phyloP scores from a whole-genome alignment of 1,140 invertebrate species.

The Harpegnathos saltator region DNA sequence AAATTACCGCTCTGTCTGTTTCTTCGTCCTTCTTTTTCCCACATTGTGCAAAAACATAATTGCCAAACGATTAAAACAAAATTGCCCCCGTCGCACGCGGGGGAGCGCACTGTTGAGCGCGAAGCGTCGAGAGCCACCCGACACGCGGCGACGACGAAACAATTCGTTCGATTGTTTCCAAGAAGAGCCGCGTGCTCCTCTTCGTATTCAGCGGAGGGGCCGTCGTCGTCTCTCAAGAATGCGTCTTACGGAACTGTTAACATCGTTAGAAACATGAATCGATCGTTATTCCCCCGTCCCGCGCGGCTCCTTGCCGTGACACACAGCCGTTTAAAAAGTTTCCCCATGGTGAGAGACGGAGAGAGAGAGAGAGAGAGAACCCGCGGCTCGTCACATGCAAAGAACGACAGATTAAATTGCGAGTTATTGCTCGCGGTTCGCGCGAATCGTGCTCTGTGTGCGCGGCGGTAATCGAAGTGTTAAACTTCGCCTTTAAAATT shows the following conservation, averaged over 20 bases:
- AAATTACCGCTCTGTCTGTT: constrained; percentile 31
- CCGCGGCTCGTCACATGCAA: constrained; percentile 48
- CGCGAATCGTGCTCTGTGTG: constrained; percentile 34
- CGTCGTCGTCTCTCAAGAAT: background rate
- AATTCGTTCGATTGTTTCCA: too few species aligned
- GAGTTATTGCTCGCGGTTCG: constrained; percentile 14
- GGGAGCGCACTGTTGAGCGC: too few species aligned
- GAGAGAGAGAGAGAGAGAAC: too few species aligned
- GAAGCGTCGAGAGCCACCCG: too few species aligned
- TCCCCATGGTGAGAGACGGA: background rate
- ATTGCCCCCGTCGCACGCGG: background rate
- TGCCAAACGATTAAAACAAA: constrained; percentile 14
- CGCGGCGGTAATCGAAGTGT: constrained; percentile 46
- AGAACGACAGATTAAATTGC: constrained; percentile 54
- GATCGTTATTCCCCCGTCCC: constrained; percentile 4
- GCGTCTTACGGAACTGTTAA: background rate
- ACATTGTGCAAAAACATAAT: constrained; percentile 24
- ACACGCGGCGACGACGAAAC: too few species aligned
- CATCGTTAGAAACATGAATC: constrained; percentile 4
- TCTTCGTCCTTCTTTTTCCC: too few species aligned
- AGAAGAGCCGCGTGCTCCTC: too few species aligned
- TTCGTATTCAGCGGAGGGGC: too few species aligned
- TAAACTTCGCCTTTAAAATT: constrained; percentile 57
- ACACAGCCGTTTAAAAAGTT: background rate
- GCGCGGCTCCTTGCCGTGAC: background rate